phyloP scores from a whole-genome alignment of 2,797 vertebrate genomes.

The Sebastes oblongus region DNA sequence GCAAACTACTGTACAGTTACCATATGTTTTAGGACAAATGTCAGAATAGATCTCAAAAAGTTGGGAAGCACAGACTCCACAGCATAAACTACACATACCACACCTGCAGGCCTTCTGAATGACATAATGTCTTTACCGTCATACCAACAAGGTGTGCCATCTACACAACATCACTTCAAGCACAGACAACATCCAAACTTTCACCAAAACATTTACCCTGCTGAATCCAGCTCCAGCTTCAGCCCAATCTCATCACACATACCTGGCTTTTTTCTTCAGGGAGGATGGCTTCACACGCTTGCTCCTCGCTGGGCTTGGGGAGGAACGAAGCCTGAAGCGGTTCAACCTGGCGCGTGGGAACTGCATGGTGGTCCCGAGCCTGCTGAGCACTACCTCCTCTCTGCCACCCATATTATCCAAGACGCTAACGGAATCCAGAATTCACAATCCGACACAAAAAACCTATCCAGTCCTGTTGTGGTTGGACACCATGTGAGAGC shows the following conservation, averaged over 20 bases:
- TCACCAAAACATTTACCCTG: not conserved
- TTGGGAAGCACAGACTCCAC: not conserved
- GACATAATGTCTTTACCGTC: not conserved
- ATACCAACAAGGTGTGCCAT: not conserved
- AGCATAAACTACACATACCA: not conserved
- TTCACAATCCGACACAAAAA: constrained; percentile 38
- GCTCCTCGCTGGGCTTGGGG: not conserved
- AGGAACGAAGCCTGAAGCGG: constrained; percentile 46
- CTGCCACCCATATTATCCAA: constrained; percentile 73
- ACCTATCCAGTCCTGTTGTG: constrained; percentile 27
- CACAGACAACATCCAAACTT: not conserved
- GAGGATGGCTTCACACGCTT: constrained; percentile 14
- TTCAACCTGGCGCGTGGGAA: constrained; percentile 40
- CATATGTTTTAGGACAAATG: not conserved
- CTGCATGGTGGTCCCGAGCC: constrained; percentile 47
- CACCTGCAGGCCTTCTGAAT: not conserved
- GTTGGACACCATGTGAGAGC: constrained; percentile 20
- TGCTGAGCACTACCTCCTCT: constrained; percentile 60
- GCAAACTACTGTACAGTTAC: not conserved
- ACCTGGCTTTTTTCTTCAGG: constrained; percentile 64
- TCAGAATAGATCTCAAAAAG: not conserved
- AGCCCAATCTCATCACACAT: constrained; percentile 27
- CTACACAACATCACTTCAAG: not conserved
- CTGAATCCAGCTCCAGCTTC: not conserved
- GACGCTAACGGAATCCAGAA: constrained; percentile 40